A percentile compares a stretch with the other conserved stretches of the same genome.
Conservation (phyloP, 2,888 invertebrate genomes). For the Gonocerus acuteangulatus region DNA sequence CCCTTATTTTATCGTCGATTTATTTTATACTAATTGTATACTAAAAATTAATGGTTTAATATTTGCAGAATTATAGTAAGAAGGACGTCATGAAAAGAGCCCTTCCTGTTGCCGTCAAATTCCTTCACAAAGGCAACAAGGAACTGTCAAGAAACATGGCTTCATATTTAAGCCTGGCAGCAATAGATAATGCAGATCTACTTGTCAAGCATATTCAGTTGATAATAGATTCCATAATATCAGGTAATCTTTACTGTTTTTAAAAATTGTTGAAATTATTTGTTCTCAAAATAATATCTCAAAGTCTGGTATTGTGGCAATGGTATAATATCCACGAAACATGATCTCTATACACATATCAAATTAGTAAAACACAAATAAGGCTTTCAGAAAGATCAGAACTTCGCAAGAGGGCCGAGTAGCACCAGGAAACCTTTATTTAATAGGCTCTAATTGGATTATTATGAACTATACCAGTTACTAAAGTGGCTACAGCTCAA, state of each 20-base stretch:
- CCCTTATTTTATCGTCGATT: neutral
- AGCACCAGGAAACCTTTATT: no score
- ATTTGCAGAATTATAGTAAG: slow-evolving; percentile 59
- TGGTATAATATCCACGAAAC: no score
- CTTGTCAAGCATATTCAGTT: slow-evolving; percentile 80
- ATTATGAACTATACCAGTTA: no score
- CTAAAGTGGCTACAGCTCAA: no score
- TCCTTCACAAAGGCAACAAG: slow-evolving; percentile 80
- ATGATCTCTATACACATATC: no score
- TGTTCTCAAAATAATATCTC: neutral
- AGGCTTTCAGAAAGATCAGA: no score
- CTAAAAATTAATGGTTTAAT: neutral
- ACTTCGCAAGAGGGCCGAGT: no score
- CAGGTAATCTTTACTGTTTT: slow-evolving; percentile 50
- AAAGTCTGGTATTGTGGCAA: no score
- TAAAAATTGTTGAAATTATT: neutral
- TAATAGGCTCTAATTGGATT: no score
- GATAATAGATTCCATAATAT: slow-evolving; percentile 82
- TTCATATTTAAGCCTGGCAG: slow-evolving; percentile 83
- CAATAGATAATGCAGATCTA: slow-evolving; percentile 79
- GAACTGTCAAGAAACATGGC: slow-evolving; percentile 85
- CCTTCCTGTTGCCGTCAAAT: slow-evolving; percentile 84
- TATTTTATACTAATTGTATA: neutral
- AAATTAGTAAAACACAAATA: no score
- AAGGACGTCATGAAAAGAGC: slow-evolving; percentile 71